These are phyloP conservation scores for Ptychoptera albimana DNA, from an alignment of 2,888 invertebrate genomes.

Conservation along the genomic window DNA sequence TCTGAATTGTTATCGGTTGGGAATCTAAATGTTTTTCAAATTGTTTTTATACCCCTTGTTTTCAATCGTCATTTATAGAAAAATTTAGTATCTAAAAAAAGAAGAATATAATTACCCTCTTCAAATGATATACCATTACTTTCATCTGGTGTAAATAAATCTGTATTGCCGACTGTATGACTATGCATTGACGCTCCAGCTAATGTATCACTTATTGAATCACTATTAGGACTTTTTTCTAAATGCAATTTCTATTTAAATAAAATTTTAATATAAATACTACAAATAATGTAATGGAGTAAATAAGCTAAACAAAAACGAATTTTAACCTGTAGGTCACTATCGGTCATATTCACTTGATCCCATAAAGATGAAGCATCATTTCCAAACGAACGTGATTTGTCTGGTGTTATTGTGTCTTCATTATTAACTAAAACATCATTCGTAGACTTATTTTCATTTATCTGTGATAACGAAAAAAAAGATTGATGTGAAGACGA, in stretches of 20 bases:
- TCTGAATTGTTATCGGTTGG: slow-evolving; percentile 26
- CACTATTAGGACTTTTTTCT: slow-evolving; percentile 11
- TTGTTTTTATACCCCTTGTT: too few species aligned
- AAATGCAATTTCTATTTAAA: not conserved
- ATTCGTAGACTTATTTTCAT: slow-evolving; percentile 16
- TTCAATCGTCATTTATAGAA: too few species aligned
- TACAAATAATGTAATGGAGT: not conserved
- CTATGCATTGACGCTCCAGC: slow-evolving; percentile 30
- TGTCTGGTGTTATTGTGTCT: slow-evolving; percentile 4
- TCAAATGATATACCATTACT: slow-evolving; percentile 29
- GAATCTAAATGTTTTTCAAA: too few species aligned
- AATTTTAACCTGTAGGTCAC: slow-evolving; percentile 1
- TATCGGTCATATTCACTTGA: slow-evolving; percentile 14
- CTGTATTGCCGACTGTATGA: slow-evolving; percentile 27
- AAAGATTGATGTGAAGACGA: not conserved
- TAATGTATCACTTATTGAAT: slow-evolving; percentile 24
- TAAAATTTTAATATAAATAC: too few species aligned
- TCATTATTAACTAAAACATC: slow-evolving; percentile 16
- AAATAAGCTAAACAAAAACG: not conserved
- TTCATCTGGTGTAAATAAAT: slow-evolving; percentile 25
- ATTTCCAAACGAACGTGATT: slow-evolving; percentile 15
- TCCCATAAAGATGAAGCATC: slow-evolving; percentile 20
- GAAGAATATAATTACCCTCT: slow-evolving; percentile 14
- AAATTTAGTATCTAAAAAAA: too few species aligned
- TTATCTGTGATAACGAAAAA: slow-evolving; percentile 5